phyloP scores from a whole-genome alignment of 1,140 invertebrate species.

The Nephotettix cincticeps region DNA sequence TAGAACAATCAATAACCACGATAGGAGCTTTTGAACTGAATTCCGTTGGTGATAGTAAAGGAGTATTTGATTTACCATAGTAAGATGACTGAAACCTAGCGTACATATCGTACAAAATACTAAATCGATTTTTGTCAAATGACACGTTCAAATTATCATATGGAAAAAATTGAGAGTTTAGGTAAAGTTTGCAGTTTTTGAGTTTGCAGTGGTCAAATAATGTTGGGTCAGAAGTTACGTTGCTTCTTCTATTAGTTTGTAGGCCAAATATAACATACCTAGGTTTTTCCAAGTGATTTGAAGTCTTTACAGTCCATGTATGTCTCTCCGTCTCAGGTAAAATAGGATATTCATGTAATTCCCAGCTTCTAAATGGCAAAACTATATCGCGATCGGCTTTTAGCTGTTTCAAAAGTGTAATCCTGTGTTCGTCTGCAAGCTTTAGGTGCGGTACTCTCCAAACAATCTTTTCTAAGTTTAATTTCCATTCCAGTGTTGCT shows the following conservation, averaged over 20 bases:
- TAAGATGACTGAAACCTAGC: slow-evolving; percentile 11
- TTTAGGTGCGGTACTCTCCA: slow-evolving; percentile 41
- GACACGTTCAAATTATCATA: slow-evolving; percentile 28
- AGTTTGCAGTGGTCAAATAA: slow-evolving; percentile 33
- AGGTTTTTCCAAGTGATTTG: slow-evolving; percentile 15
- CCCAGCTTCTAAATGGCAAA: too few species aligned
- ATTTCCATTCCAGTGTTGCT: slow-evolving; percentile 27
- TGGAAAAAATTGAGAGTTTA: too few species aligned
- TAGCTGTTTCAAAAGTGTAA: too few species aligned
- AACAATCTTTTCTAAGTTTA: slow-evolving; percentile 40
- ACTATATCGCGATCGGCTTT: too few species aligned
- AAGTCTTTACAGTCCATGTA: too few species aligned
- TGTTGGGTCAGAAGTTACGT: background rate
- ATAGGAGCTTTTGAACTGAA: background rate
- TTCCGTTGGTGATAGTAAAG: background rate
- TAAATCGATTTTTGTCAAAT: background rate
- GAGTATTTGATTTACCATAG: background rate
- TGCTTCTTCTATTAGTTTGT: slow-evolving; percentile 33
- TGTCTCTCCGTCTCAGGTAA: slow-evolving; percentile 42
- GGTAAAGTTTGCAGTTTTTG: slow-evolving; percentile 30
- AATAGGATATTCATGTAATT: slow-evolving; percentile 46
- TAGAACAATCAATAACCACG: too few species aligned
- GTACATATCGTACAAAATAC: too few species aligned
- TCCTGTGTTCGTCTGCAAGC: too few species aligned
- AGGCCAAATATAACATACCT: slow-evolving; percentile 34